Evolutionary conservation across 2,113 vertebrate genomes (phyloP).

Genomic region (Phyllostomus hastatus): DNA sequence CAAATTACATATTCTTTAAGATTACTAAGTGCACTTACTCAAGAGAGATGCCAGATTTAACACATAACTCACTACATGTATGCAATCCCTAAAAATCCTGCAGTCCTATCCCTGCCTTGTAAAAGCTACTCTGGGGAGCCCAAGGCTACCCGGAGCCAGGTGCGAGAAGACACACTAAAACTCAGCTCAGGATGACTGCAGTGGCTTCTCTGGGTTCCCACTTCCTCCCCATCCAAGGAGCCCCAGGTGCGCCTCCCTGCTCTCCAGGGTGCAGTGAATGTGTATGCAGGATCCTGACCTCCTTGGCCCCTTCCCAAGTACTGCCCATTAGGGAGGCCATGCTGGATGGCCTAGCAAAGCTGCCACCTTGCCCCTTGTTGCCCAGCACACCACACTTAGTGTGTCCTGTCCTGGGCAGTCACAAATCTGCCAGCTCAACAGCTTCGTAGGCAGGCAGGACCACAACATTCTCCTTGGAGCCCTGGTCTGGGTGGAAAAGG

Average conservation of each 20-base stretch:
- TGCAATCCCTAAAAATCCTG: background rate
- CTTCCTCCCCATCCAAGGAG: background rate
- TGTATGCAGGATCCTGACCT: background rate
- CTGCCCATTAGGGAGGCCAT: fast-evolving
- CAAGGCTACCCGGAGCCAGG: background rate
- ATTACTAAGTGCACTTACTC: background rate
- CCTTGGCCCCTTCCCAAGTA: background rate
- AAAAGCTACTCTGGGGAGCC: background rate
- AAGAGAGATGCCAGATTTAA: background rate
- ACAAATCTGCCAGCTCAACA: background rate
- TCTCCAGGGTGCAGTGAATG: too few relatives aligned
- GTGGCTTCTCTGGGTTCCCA: background rate
- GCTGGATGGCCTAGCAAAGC: background rate
- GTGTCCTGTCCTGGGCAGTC: background rate
- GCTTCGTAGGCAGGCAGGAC: background rate
- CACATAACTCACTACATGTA: too few relatives aligned
- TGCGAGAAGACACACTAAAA: fast-evolving
- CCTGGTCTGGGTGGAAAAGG: conserved; percentile 62
- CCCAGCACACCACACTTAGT: background rate
- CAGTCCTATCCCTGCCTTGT: background rate
- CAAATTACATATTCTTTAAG: background rate
- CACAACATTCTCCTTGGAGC: background rate
- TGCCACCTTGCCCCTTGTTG: background rate
- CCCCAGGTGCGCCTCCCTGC: background rate
- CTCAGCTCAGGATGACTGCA: background rate